phyloP scores from a whole-genome alignment of 2,888 invertebrate genomes.

The Brachypterus glaber region DNA sequence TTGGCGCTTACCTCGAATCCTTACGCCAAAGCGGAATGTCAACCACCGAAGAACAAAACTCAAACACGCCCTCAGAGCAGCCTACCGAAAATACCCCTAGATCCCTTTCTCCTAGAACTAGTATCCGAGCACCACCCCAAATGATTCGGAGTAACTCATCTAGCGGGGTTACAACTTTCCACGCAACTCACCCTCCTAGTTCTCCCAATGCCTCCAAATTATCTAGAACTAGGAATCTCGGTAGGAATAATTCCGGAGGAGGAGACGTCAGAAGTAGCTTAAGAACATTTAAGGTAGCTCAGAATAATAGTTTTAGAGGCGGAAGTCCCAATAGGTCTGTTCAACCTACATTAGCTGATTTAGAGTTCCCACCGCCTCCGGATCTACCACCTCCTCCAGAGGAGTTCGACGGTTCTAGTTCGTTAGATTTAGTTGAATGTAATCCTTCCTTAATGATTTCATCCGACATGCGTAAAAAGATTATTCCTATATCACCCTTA shows the following conservation, averaged over 20 bases:
- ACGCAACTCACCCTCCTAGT: constrained; percentile 45
- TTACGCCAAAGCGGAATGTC: constrained; percentile 61
- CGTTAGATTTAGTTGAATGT: constrained; percentile 29
- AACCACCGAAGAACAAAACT: constrained; percentile 34
- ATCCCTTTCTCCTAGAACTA: constrained; percentile 57
- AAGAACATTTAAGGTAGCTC: constrained; percentile 40
- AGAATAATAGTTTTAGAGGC: constrained; percentile 33
- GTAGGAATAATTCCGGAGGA: constrained; percentile 24
- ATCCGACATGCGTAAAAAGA: constrained; percentile 33
- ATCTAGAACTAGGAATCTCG: constrained; percentile 43
- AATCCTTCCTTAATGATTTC: constrained; percentile 31
- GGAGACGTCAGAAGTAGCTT: constrained; percentile 39
- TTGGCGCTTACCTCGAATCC: constrained; percentile 93
- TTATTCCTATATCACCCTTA: constrained; percentile 33
- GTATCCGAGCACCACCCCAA: constrained; percentile 59
- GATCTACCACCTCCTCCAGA: constrained; percentile 70
- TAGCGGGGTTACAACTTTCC: constrained; percentile 63
- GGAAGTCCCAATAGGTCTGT: constrained; percentile 45
- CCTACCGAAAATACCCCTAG: constrained; percentile 40
- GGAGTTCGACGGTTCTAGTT: constrained; percentile 42
- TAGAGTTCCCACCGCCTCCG: constrained; percentile 84
- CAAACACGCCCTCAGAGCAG: constrained; percentile 28
- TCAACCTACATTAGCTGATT: constrained; percentile 67
- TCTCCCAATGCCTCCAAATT: constrained; percentile 55
- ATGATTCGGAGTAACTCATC: constrained; percentile 88